Evolutionary conservation across 2,888 invertebrate species (phyloP).

Genomic region (Timema podura): DNA sequence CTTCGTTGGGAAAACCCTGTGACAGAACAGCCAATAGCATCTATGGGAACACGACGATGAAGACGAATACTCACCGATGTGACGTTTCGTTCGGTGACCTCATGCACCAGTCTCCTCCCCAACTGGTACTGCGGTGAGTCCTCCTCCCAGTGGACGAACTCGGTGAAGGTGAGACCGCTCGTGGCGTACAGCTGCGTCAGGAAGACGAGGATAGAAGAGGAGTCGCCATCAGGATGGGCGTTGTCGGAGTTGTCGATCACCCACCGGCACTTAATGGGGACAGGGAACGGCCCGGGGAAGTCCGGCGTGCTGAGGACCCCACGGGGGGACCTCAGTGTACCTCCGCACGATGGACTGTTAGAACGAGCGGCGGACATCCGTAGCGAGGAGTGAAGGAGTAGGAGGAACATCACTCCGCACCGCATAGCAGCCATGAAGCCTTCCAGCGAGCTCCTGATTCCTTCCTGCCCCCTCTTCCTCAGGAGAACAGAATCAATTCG

Average conservation of each 20-base stretch:
- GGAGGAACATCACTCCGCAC: too few species aligned
- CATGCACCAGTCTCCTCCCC: conserved; percentile 60
- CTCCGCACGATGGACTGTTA: conserved; percentile 53
- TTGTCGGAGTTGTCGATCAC: conserved; percentile 70
- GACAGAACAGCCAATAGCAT: too few species aligned
- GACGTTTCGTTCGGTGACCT: conserved; percentile 64
- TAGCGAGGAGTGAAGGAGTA: too few species aligned
- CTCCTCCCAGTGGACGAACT: conserved; percentile 67
- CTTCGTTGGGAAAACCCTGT: too few species aligned
- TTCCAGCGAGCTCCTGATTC: too few species aligned
- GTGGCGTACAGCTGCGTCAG: conserved; percentile 83
- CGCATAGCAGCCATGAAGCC: too few species aligned
- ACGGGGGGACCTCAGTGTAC: conserved; percentile 57
- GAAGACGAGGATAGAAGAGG: conserved; percentile 71
- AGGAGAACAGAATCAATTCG: too few species aligned
- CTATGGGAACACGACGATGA: too few species aligned
- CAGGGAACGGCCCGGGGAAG: conserved; percentile 75
- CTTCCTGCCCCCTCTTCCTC: too few species aligned
- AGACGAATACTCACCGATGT: conserved; percentile 51
- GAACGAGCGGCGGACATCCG: too few species aligned
- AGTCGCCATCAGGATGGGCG: too few species aligned
- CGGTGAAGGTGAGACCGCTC: conserved; percentile 70
- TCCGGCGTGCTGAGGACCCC: conserved; percentile 79
- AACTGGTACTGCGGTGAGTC: conserved; percentile 45
- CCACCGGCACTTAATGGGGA: conserved; percentile 84